Evolutionary conservation across 2,797 vertebrate genomes (phyloP).

Genomic region (Pogonophryne albipinna): DNA sequence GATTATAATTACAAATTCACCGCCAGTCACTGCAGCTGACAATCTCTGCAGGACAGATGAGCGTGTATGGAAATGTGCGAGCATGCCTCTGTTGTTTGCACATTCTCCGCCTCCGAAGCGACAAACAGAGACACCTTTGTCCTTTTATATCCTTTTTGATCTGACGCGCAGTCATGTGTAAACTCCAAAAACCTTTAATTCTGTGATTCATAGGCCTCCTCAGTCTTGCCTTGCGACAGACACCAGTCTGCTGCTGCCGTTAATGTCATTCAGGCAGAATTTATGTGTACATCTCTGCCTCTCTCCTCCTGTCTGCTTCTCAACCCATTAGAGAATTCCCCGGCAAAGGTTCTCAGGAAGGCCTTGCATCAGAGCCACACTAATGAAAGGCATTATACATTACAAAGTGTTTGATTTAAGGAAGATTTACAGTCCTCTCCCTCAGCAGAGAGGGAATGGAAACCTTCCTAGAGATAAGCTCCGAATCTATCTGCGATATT

Average conservation of each 20-base stretch:
- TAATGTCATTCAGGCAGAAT: constrained; percentile 78
- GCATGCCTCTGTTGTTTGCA: constrained; percentile 24
- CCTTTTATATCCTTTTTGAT: constrained; percentile 65
- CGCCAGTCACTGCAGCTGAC: not conserved
- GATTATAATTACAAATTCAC: not conserved
- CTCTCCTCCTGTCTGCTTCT: constrained; percentile 66
- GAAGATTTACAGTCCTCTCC: constrained; percentile 77
- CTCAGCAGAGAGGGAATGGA: constrained; percentile 50
- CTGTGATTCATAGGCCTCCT: constrained; percentile 73
- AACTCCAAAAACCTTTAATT: constrained; percentile 71
- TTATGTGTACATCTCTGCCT: constrained; percentile 75
- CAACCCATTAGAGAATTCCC: constrained; percentile 77
- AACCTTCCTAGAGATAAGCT: constrained; percentile 74
- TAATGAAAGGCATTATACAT: constrained; percentile 85
- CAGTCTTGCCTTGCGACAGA: constrained; percentile 65
- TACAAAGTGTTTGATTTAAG: constrained; percentile 85
- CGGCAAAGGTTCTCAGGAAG: constrained; percentile 65
- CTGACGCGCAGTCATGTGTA: constrained; percentile 61
- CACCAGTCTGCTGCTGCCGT: constrained; percentile 67
- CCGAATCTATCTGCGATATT: constrained; percentile 67
- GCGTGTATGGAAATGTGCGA: not conserved
- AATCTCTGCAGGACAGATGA: not conserved
- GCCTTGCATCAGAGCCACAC: constrained; percentile 74
- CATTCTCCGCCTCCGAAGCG: constrained; percentile 18
- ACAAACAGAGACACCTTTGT: constrained; percentile 61